Base-by-base conservation (phyloP, 2,797 vertebrate species). In the Oryzias dopingdopingensis region DNA sequence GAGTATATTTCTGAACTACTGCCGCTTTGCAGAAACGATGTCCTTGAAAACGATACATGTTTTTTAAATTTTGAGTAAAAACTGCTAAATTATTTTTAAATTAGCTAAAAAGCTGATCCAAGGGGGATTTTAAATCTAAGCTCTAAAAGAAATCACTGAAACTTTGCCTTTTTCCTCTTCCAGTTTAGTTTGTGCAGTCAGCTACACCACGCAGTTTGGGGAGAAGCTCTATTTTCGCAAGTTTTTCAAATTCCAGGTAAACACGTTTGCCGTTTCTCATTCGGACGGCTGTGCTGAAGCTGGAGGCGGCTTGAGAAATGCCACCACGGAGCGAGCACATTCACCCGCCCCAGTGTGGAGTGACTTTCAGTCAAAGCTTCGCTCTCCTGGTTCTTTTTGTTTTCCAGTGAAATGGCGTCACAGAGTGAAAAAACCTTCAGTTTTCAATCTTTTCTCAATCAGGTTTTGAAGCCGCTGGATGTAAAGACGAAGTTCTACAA, bases 401-500 rank as follows among this genome's bases (percentile, higher is more conserved):
- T 40, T 10, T 23, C 26, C 2, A 22, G 32, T 24, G 13, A 1
- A 49, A 88, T 86, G 82, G 86, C 85, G 1, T 24, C 18, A 1
- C 73, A 73, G 42, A 49, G 69, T 49, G 84, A 89, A 42, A 89
- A 81, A 82, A 43, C 47, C n/a, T 90, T 92, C 82, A 90, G 86
- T 76, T 75, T 93, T 40, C 90, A 85, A 88, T 91, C 87, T 94
- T 87, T 95, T 72, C 89, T 94, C 52, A 76, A 92, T 77, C 93
- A 99, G 97, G 97, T 99, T 69, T 92, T 99, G 74, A 99, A 99
- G 87, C 97, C 97, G 41, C 76, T 99, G 59, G 97, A 99, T 69
- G 97, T 99, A 79, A 99, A 99, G 93, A 99, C 97, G 45, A 99
- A 99, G 84, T 99, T 99, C 92, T 99, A 99, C 90, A 99, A 98